Evolutionary conservation across 1,140 invertebrate species (phyloP).

Genomic region (Bradynema listronoti): DNA sequence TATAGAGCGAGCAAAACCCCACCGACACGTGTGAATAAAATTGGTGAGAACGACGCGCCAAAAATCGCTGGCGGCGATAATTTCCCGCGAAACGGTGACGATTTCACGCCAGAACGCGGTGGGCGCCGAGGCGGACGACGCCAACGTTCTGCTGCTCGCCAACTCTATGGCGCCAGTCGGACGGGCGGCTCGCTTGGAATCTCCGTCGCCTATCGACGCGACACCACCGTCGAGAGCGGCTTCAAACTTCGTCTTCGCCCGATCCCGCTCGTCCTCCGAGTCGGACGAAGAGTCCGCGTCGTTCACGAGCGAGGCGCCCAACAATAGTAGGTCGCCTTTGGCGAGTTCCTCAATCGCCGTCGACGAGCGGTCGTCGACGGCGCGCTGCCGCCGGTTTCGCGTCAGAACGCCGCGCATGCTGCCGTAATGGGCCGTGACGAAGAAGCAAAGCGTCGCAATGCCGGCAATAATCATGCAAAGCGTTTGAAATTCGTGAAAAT

Average conservation of each 20-base stretch:
- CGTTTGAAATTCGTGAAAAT: conserved; percentile 25
- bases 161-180: background rate
- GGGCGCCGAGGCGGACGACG: no score
- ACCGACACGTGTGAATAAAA: conserved; percentile 51
- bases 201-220: no score
- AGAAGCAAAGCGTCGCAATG: conserved; percentile 8
- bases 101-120: conserved; percentile 12
- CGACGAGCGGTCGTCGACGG: no score
- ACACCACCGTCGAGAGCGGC: no score
- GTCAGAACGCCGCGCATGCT: conserved; percentile 11
- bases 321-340: conserved; percentile 16
- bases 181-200: no score
- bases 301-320: background rate
- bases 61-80: conserved; percentile 43
- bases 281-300: background rate
- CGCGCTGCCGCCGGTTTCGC: no score
- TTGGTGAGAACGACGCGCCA: conserved; percentile 46
- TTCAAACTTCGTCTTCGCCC: no score
- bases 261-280: no score
- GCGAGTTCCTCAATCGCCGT: conserved; percentile 1
- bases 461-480: conserved; percentile 22
- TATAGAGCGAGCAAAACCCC: background rate
- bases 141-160: background rate
- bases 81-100: conserved; percentile 32
- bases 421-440: conserved; percentile 28